Conservation (phyloP, 2,113 vertebrate genomes). For the Ailurus styani region DNA sequence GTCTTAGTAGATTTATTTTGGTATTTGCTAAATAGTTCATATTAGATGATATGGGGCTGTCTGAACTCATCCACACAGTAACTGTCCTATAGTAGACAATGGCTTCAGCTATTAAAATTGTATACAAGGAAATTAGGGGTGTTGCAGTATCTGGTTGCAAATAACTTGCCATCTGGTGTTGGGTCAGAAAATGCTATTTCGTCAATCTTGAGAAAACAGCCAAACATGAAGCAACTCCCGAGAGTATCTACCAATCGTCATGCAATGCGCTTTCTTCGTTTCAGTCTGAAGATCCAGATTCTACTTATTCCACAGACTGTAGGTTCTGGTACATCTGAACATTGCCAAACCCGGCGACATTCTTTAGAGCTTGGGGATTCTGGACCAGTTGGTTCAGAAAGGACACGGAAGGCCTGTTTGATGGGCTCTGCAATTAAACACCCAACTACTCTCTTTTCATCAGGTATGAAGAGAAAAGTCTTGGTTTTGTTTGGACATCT, state of each 20-base stretch:
- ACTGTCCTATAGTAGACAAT: neutral
- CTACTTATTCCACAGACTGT: conserved; percentile 93
- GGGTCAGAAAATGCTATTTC: conserved; percentile 97
- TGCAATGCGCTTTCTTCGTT: conserved; percentile 86
- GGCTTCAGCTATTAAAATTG: conserved; percentile 87
- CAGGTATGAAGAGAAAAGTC: conserved; percentile 91
- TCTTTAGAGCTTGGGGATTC: conserved; percentile 56
- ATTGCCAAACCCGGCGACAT: conserved; percentile 88
- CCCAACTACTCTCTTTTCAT: conserved; percentile 89
- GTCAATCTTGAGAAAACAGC: conserved; percentile 85
- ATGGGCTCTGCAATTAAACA: conserved; percentile 93
- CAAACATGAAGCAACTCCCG: conserved; percentile 91
- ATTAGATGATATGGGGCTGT: neutral
- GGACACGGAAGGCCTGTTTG: conserved; percentile 90
- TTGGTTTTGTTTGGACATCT: conserved; percentile 84
- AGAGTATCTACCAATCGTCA: conserved; percentile 89
- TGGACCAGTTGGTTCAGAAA: conserved; percentile 79
- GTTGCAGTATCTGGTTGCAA: conserved; percentile 89
- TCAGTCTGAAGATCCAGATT: conserved; percentile 91
- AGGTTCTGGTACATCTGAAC: conserved; percentile 84
- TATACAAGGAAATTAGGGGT: conserved; percentile 93
- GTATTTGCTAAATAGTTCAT: neutral
- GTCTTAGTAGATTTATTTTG: neutral
- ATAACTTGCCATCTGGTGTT: conserved; percentile 91
- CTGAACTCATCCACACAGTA: neutral